A percentile compares a stretch with the other conserved stretches of the same genome.
Conservation (phyloP, 2,888 invertebrate species). For the Polydrusus cervinus region DNA sequence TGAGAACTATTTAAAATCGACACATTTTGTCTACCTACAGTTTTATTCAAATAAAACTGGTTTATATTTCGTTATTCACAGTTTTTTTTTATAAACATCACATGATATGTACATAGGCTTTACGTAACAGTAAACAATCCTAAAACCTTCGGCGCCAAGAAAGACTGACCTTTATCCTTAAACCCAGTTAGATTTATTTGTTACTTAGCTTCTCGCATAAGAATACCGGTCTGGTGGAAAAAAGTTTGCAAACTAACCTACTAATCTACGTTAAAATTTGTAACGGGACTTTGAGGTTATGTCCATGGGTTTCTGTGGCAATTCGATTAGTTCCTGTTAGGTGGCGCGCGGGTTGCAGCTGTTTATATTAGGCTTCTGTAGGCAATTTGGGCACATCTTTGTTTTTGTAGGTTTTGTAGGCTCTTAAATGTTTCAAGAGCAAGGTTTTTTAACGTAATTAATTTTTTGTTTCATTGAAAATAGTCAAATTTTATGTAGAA, state of each 20-base stretch:
- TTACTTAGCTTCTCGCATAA: constrained; percentile 43
- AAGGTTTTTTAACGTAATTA: background rate
- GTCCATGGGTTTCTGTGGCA: constrained; percentile 39
- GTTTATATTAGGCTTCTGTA: constrained; percentile 49
- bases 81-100: too few species aligned
- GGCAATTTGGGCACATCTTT: constrained; percentile 36
- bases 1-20: too few species aligned
- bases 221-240: constrained; percentile 50
- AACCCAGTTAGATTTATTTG: constrained; percentile 27
- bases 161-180: constrained; percentile 19
- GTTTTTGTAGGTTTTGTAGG: constrained; percentile 4
- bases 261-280: background rate
- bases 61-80: too few species aligned
- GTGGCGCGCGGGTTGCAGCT: constrained; percentile 46
- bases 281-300: constrained; percentile 23
- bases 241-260: constrained; percentile 43
- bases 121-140: background rate
- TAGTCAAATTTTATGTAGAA: background rate
- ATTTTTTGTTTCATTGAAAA: background rate
- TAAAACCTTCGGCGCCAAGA: background rate
- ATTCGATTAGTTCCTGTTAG: constrained; percentile 54
- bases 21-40: too few species aligned
- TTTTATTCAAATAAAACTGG: too few species aligned
- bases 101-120: background rate
- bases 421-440: background rate